Evolutionary conservation across 2,113 vertebrate species (phyloP), one percentile per base, ranked within the genome.

Genomic region (Dunckerocampus dactyliophorus): DNA sequence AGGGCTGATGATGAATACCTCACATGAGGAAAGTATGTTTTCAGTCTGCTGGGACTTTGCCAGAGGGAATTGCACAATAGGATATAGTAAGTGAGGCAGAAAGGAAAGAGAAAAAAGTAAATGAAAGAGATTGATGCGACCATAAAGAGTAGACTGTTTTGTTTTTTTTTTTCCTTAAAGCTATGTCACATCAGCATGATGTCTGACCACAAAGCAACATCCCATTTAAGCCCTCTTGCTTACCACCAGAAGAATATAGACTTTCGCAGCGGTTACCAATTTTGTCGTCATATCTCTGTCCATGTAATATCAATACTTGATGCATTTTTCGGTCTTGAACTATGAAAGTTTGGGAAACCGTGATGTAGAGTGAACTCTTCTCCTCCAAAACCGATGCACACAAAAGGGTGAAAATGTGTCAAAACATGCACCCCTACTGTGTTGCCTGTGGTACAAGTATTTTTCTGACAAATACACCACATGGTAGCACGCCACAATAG

Each of bases 1-100:
- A 69, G 69, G 66, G 34, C 72, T 56, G 64, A 80, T 69, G 70
- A 71, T 73, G 80, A 85, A 81, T 82, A 74, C 75, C 65, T 84
- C 76, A 71, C 72, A 76, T 71, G 64, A 77, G 65, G 69, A 72
- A 75, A 82, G 77, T 75, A 67, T 77, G 62, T 76, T 67, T 82
- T 65, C 7, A 59, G 71, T 71, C 59, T 45, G 34, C 59, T 6
- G 62, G 54, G 70, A 81, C 62, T 72, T 61, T 21, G 55, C 62
- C 68, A 22, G 42, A 47, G 65, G 72, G 76, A 74, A 71, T 86
- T 86, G 47, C 76, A 69, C 84, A 85, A 83, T 51, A 42, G 19
- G 59, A 66, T 31, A 48, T 21, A 60, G 31, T 62, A 58, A 76
- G 63, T 63, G 60, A 74, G 69, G 71, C 54, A 47, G 56, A 64